Evolutionary conservation across 35 echinoderm and acorn worm species (phyloP).

Genomic region (Stichopus chloronotus): DNA sequence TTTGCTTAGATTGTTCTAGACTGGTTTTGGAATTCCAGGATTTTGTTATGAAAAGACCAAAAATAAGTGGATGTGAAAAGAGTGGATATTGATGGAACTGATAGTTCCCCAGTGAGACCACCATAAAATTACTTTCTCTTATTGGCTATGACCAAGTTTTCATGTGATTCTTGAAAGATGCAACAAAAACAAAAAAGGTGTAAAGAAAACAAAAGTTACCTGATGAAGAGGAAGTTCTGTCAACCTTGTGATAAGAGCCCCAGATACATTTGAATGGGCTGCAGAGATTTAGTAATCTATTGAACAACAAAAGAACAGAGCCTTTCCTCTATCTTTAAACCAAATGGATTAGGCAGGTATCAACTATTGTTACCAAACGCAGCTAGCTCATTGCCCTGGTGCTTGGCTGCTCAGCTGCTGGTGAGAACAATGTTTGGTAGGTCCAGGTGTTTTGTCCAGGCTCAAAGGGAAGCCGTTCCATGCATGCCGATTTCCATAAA

Average conservation of each 20-base stretch:
- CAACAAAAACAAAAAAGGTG: no score
- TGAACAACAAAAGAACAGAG: neutral
- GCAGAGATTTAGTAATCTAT: neutral
- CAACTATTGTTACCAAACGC: neutral
- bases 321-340: no score
- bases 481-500: neutral
- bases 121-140: no score
- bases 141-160: no score
- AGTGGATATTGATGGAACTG: no score
- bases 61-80: no score
- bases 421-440: conserved; percentile 11
- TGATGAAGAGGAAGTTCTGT: neutral
- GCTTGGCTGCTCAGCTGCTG: neutral
- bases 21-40: no score
- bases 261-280: neutral
- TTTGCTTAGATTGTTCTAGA: no score
- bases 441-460: neutral
- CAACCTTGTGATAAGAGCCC: neutral
- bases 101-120: no score
- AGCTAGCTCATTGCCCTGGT: neutral
- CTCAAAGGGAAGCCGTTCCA: conserved; percentile 4
- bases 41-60: no score
- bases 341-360: neutral
- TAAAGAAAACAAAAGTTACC: no score
- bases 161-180: no score